Evolutionary conservation across 2,888 invertebrate genomes (phyloP), one percentile per base, ranked within the genome.

Genomic region (Lasioglossum marginatum): DNA sequence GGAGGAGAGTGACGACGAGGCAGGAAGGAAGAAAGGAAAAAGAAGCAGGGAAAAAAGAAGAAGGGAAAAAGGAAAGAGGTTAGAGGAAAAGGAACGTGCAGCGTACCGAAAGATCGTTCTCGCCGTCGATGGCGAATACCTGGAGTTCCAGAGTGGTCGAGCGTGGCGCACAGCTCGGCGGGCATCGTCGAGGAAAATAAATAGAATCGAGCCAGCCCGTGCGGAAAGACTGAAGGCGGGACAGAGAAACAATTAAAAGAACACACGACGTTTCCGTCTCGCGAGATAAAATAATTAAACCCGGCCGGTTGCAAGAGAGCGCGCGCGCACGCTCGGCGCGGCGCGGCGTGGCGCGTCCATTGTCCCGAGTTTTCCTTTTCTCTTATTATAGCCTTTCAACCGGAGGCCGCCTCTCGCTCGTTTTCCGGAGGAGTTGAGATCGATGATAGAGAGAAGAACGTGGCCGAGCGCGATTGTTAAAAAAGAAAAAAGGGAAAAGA

Each of bases 211-310:
- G 80, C 60, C 43, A 71, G 82, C 14, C 73, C 79, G 83, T 40
- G 73, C 37, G 76, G 40, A 83, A 86, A 66, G 73, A 68, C 68
- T 70, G 31, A 60, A 60, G 27, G 43, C 66, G 68, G 71, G 57
- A 84, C 87, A 86, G 84, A 84, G 88, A 84, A 81, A 82, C 88
- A 83, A 85, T 85, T 88, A 84, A 86, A 81, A 57, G 83, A 75
- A 74, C 71, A 73, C 76, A 66, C 83, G 83, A 57, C 68, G 75
- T 76, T 79, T 82, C 80, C 76, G 52, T 79, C 76, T 66, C 66
- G 75, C 48, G 79, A 85, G 81, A 84, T 83, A 82, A 90, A 88
- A 85, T 80, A 88, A 88, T 81, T 88, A 85, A 83, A 87, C 43
- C 43, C 78, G 68, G 34, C 63, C 16, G 31, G 70, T 23, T 34